Evolutionary conservation across 2,113 vertebrate genomes (phyloP).

Genomic region (Brevimyrus niger): DNA sequence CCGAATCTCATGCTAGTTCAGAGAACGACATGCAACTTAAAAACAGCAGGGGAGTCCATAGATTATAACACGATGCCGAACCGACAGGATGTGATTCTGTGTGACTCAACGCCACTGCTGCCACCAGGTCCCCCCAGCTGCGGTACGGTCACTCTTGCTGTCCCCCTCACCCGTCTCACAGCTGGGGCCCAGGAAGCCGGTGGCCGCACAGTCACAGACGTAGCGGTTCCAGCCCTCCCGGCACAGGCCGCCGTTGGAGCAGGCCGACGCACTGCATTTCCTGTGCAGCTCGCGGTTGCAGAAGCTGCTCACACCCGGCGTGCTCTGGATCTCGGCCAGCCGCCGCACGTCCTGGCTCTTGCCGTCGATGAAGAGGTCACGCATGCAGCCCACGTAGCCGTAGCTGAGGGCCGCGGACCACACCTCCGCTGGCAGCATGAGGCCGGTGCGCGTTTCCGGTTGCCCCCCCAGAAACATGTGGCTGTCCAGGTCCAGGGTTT

Average conservation of each 20-base stretch:
- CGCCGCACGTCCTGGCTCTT: constrained; percentile 79
- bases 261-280: constrained; percentile 72
- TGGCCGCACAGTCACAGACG: constrained; percentile 80
- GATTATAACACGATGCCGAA: neutral
- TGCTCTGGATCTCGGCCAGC: constrained; percentile 72
- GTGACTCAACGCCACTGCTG: neutral
- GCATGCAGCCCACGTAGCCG: constrained; percentile 83
- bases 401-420: constrained; percentile 82
- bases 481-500: constrained; percentile 81
- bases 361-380: constrained; percentile 87
- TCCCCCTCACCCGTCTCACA: constrained; percentile 73
- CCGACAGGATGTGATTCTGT: neutral
- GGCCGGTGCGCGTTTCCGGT: constrained; percentile 66
- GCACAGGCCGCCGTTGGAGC: constrained; percentile 72
- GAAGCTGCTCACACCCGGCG: constrained; percentile 70
- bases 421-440: constrained; percentile 80
- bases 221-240: constrained; percentile 91
- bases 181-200: constrained; percentile 76
- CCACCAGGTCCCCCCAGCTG: neutral
- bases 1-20: neutral
- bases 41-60: neutral
- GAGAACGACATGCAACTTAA: neutral
- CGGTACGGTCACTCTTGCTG: neutral
- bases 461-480: constrained; percentile 83
- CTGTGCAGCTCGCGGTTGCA: constrained; percentile 81